Conservation (phyloP, 2,797 vertebrate genomes). For the Molossus molossus region DNA sequence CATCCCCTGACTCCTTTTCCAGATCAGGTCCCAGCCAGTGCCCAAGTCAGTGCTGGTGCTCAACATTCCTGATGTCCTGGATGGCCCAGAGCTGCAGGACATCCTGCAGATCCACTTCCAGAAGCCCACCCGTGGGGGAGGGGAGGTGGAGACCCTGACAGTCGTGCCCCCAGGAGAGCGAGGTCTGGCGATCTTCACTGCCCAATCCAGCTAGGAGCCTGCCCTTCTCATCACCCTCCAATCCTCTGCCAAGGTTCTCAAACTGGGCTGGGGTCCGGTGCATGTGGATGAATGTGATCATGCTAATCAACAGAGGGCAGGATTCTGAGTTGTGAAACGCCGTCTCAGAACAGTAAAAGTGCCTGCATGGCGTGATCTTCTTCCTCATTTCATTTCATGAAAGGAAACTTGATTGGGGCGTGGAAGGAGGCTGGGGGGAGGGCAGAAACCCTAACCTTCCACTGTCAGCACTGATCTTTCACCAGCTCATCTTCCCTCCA, state of each 20-base stretch:
- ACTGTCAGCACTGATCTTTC: background rate
- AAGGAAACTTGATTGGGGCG: slow-evolving; percentile 54
- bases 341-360: slow-evolving; percentile 15
- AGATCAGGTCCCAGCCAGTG: slow-evolving; percentile 87
- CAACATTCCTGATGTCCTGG: slow-evolving; percentile 92
- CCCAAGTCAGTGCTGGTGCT: slow-evolving; percentile 91
- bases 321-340: background rate
- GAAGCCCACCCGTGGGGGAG: slow-evolving; percentile 92
- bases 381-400: slow-evolving; percentile 68
- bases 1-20: background rate
- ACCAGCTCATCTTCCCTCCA: background rate
- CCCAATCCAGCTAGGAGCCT: slow-evolving; percentile 19
- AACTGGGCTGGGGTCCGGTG: background rate
- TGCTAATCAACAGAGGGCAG: too few relatives aligned
- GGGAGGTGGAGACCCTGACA: slow-evolving; percentile 92
- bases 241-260: background rate
- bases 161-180: slow-evolving; percentile 90
- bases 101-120: slow-evolving; percentile 96
- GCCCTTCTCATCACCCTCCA: background rate
- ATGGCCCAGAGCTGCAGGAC: slow-evolving; percentile 91
- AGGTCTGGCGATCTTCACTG: slow-evolving; percentile 89
- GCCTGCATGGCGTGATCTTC: background rate
- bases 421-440: background rate
- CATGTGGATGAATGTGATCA: rapidly evolving
- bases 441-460: background rate